phyloP scores from a whole-genome alignment of 2,113 vertebrate genomes.

The human region GRCh38 chr9:130153501-130154000 shows the following conservation, averaged over 20 bases:
- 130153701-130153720: not conserved
- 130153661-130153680: not conserved
- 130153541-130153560: too few relatives aligned
- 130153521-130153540: not conserved
- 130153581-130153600: not conserved
- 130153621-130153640: accelerated
- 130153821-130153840: not conserved
- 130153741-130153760: not conserved
- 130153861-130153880: not conserved
- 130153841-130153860: not conserved
- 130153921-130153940: not conserved
- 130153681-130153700: accelerated
- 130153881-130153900: not conserved
- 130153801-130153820: too few relatives aligned
- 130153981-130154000: not conserved
- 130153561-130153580: too few relatives aligned
- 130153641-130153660: not conserved
- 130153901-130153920: not conserved
- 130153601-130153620: not conserved
- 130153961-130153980: not conserved
- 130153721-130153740: accelerated
- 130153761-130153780: not conserved
- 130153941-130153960: not conserved
- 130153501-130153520: not conserved
- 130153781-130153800: not conserved